Conservation (phyloP, 2,113 vertebrate species). For the Coptodon rendalli region DNA sequence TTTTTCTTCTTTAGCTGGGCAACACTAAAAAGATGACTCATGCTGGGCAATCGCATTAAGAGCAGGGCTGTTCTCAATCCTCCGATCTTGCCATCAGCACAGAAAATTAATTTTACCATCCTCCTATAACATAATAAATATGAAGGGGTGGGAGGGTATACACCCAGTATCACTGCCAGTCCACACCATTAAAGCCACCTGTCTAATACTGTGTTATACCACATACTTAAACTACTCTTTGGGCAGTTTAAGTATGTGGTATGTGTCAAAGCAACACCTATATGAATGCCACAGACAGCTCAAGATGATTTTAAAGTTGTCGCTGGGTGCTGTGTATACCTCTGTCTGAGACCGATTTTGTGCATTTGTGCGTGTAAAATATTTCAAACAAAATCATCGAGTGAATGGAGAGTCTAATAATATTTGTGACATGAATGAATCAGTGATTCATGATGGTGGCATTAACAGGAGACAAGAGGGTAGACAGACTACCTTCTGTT, state of each 20-base stretch:
- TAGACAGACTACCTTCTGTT: not conserved
- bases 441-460: slow-evolving; percentile 12
- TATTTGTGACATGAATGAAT: not conserved
- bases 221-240: not conserved
- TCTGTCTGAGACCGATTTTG: not conserved
- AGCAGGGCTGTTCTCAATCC: not conserved
- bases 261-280: not conserved
- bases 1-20: slow-evolving; percentile 34
- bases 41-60: slow-evolving; percentile 35
- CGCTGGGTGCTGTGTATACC: not conserved
- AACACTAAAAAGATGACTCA: slow-evolving; percentile 39
- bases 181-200: not conserved
- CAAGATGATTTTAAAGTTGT: not conserved
- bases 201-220: not conserved
- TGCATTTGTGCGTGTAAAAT: not conserved
- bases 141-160: not conserved
- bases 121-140: slow-evolving; percentile 13
- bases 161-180: not conserved
- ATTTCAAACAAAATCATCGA: slow-evolving; percentile 3
- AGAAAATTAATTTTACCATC: slow-evolving; percentile 4
- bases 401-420: not conserved
- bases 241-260: not conserved
- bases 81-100: not conserved
- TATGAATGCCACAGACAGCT: not conserved
- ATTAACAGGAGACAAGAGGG: slow-evolving; percentile 2